Base-by-base conservation (phyloP, 23 tunicate species). In the Halocynthia aurantium region DNA sequence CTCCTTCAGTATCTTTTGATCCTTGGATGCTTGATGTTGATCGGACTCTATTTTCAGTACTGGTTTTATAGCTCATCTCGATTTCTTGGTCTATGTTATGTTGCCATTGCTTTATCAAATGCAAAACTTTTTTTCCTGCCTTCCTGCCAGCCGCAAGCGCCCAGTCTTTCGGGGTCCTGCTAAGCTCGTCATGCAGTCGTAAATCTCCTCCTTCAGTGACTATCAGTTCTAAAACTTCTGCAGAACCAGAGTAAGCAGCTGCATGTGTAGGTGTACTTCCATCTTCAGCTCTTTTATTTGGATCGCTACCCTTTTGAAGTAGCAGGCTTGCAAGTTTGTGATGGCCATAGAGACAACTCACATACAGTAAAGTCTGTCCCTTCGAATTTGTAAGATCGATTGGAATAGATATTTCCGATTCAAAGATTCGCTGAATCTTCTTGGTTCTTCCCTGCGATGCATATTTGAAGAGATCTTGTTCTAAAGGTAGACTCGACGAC, bases 191-290 rank as follows among this genome's bases (percentile, higher is more conserved):
- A 80, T 92, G 98, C 53, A 92, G 76, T 50, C 98, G 76, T 40
- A 92, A 52, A 68, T 92, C 98, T 12, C 98, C 98, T 8, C 98
- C 98, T 10, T 86, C 78, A 15, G 55, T 64, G 50, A 86, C 83
- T 20, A 86, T 13, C 9, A n/a, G 73, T 70, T 73, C 66, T 51
- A 92, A 69, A 31, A 85, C 20, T 13, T 52, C 20, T 19, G 82
- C 31, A 7, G 50, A 17, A 78, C 98, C 82, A 6, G 88, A 77
- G 62, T 87, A 82, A 20, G 98, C 92, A 13, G 98, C 98, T n/a
- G 98, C 98, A 78, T 92, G 98, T 50, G 80, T 79, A 10, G 98
- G 85, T 55, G 98, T 92, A 66, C 98, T 92, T 17, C 98, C 98
- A 78, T 92, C 98, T 73, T 85, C 84, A 68, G 88, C 73, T 65